Conservation (phyloP, 2,888 invertebrate species). For the Drosophila infuscata region DNA sequence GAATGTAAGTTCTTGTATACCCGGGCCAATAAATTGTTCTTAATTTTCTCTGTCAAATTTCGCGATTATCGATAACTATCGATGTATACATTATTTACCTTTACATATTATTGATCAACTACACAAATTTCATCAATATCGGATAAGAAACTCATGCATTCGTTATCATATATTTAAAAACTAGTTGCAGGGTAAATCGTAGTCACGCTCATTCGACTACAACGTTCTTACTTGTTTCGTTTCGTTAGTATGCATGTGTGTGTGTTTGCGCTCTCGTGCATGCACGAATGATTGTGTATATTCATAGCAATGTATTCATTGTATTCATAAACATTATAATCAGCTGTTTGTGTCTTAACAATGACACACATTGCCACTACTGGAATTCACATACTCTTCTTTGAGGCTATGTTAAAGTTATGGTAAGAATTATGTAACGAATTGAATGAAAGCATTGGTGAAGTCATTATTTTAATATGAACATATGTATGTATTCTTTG, state of each 20-base stretch:
- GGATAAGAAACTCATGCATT: background rate
- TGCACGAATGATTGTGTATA: constrained; percentile 1
- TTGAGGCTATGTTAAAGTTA: background rate
- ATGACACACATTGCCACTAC: constrained; percentile 49
- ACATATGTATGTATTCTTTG: background rate
- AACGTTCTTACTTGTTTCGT: constrained; percentile 1
- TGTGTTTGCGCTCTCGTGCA: background rate
- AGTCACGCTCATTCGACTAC: background rate
- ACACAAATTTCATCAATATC: background rate
- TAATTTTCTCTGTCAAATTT: background rate
- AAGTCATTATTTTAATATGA: background rate
- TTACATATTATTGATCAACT: background rate
- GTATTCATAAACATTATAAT: constrained; percentile 37
- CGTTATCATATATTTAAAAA: background rate
- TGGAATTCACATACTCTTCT: background rate
- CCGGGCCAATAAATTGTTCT: background rate
- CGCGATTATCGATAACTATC: background rate
- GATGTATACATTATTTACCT: background rate
- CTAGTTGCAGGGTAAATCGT: background rate
- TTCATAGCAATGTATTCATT: constrained; percentile 20
- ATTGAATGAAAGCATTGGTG: background rate
- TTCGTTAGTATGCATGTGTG: constrained; percentile 1
- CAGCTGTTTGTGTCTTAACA: constrained; percentile 54
- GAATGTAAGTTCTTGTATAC: background rate
- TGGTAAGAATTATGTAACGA: background rate